phyloP scores from a whole-genome alignment of 2,113 vertebrate genomes.

The Pogona vitticeps region DNA sequence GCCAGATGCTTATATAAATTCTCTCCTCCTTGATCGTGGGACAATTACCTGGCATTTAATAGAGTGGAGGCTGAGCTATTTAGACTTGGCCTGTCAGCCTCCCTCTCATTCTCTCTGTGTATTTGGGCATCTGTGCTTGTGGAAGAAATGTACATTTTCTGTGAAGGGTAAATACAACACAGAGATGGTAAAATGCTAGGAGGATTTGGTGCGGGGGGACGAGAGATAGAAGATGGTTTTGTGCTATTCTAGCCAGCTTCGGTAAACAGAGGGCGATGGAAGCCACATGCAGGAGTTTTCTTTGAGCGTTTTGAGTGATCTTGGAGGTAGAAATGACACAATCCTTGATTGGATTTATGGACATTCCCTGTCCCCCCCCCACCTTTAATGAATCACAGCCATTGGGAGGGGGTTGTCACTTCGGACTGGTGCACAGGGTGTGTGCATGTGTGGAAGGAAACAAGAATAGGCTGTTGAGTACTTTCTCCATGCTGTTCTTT shows the following conservation, averaged over 20 bases:
- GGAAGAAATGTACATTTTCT: conserved; percentile 39
- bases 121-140: too few relatives aligned
- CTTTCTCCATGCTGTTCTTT: background rate
- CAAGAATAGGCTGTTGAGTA: background rate
- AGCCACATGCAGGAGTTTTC: background rate
- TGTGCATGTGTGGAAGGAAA: too few relatives aligned
- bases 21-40: conserved; percentile 54
- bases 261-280: conserved; percentile 10
- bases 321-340: background rate
- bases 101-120: too few relatives aligned
- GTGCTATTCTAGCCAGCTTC: background rate
- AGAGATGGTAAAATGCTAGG: conserved; percentile 37
- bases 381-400: background rate
- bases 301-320: too few relatives aligned
- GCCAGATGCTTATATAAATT: conserved; percentile 71
- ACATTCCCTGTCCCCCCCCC: too few relatives aligned
- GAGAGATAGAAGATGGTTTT: conserved; percentile 14
- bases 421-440: background rate
- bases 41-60: conserved; percentile 69
- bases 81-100: conserved; percentile 41
- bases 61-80: conserved; percentile 67
- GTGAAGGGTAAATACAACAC: conserved; percentile 58
- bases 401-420: background rate
- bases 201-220: conserved; percentile 30
- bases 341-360: background rate